These are phyloP conservation scores for Chironomus striatipennis DNA, from an alignment of 1,140 invertebrate genomes.

Conservation along the genomic window DNA sequence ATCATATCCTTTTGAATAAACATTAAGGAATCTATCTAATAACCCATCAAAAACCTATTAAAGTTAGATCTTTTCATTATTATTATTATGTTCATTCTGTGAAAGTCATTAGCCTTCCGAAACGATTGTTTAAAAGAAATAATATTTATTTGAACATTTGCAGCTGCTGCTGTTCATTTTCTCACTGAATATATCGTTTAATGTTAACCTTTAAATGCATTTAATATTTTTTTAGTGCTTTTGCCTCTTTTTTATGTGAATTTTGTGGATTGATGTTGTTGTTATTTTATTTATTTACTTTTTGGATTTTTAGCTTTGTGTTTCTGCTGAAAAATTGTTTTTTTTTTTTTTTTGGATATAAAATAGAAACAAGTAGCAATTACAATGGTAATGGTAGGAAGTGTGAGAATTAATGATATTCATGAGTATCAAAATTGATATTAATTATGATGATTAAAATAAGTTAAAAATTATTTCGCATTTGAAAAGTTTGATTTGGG, in stretches of 20 bases:
- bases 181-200: neutral
- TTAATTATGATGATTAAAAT: too few species aligned
- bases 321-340: too few species aligned
- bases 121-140: neutral
- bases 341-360: too few species aligned
- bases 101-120: conserved; percentile 6
- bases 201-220: conserved; percentile 5
- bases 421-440: too few species aligned
- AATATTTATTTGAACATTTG: neutral
- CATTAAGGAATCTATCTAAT: neutral
- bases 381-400: too few species aligned
- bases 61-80: neutral
- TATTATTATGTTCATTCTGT: neutral
- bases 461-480: too few species aligned
- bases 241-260: neutral
- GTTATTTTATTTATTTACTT: too few species aligned
- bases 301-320: too few species aligned
- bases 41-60: neutral
- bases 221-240: neutral
- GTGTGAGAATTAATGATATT: too few species aligned
- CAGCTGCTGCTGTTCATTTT: conserved; percentile 5
- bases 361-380: too few species aligned
- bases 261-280: neutral
- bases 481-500: too few species aligned
- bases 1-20: too few species aligned